Conservation (phyloP, 2,797 vertebrate species). For the Sparus aurata region DNA sequence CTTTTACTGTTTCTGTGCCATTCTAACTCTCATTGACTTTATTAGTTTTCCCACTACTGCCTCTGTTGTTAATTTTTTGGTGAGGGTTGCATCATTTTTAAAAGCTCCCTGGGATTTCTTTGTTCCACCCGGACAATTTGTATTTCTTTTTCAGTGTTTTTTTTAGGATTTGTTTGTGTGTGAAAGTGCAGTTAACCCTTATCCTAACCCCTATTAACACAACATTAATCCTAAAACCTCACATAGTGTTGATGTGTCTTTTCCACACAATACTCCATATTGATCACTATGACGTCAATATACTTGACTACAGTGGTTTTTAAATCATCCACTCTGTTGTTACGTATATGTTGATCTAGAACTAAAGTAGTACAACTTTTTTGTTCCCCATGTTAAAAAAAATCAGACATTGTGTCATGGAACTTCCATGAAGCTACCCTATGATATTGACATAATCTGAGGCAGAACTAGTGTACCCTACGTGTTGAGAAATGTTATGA, state of each 20-base stretch:
- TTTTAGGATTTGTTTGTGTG: slow-evolving; percentile 13
- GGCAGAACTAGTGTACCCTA: background rate
- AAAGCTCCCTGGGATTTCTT: slow-evolving; percentile 52
- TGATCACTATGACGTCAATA: background rate
- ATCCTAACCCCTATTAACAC: slow-evolving; percentile 27
- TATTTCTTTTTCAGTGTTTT: background rate
- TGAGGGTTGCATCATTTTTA: slow-evolving; percentile 36
- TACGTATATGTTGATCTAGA: background rate
- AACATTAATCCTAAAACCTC: slow-evolving; percentile 37
- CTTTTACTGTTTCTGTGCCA: slow-evolving; percentile 47
- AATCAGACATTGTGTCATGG: too few species aligned
- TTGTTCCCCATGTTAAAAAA: too few species aligned
- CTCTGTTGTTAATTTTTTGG: slow-evolving; percentile 15
- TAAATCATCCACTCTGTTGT: background rate
- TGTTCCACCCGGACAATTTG: slow-evolving; percentile 57
- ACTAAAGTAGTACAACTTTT: background rate
- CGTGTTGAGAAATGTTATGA: background rate
- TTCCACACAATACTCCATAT: background rate
- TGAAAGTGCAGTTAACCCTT: slow-evolving; percentile 11
- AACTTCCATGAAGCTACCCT: too few species aligned
- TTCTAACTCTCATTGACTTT: slow-evolving; percentile 13
- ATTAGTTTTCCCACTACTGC: slow-evolving; percentile 9
- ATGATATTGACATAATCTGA: background rate
- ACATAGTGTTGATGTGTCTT: slow-evolving; percentile 24
- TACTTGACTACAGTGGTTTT: background rate